Percentiles rank a stretch among this genome's conserved stretches.
Evolutionary conservation across 2,888 invertebrate genomes (phyloP).

Genomic region (Cenopis cana): DNA sequence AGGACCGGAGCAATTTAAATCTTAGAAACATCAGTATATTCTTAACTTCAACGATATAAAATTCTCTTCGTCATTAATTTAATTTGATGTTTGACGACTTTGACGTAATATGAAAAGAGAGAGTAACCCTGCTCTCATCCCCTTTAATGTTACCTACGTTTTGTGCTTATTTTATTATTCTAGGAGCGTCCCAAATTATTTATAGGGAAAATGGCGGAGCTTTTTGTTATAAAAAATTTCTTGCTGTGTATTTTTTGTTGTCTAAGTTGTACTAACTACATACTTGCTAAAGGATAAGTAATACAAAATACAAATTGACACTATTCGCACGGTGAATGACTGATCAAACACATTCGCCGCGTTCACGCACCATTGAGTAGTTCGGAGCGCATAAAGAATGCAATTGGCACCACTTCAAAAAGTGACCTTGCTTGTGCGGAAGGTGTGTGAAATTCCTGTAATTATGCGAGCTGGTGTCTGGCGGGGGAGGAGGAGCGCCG

Average conservation of each 20-base stretch:
- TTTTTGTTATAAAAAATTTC: neutral
- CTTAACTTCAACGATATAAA: neutral
- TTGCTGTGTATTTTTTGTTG: neutral
- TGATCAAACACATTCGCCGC: conserved; percentile 15
- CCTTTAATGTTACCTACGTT: neutral
- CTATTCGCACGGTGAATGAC: neutral
- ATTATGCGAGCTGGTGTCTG: conserved; percentile 81
- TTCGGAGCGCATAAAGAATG: conserved; percentile 25
- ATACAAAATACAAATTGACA: neutral
- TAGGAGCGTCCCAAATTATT: conserved; percentile 16
- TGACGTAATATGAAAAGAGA: neutral
- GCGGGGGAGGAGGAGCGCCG: conserved; percentile 58
- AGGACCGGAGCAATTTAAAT: neutral
- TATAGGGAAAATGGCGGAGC: conserved; percentile 7
- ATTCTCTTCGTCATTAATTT: neutral
- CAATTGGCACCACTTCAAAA: conserved; percentile 27
- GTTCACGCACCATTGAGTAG: conserved; percentile 21
- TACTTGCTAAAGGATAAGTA: neutral
- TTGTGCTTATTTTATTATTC: conserved; percentile 14
- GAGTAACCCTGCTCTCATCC: neutral
- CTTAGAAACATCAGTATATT: neutral
- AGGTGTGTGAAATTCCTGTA: conserved; percentile 77
- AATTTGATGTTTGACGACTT: neutral
- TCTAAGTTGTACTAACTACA: neutral
- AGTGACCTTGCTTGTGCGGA: conserved; percentile 77